A percentile compares a stretch with the other conserved stretches of the same genome.
phyloP scores from a whole-genome alignment of 2,113 vertebrate species.

The Oncorhynchus clarkii region DNA sequence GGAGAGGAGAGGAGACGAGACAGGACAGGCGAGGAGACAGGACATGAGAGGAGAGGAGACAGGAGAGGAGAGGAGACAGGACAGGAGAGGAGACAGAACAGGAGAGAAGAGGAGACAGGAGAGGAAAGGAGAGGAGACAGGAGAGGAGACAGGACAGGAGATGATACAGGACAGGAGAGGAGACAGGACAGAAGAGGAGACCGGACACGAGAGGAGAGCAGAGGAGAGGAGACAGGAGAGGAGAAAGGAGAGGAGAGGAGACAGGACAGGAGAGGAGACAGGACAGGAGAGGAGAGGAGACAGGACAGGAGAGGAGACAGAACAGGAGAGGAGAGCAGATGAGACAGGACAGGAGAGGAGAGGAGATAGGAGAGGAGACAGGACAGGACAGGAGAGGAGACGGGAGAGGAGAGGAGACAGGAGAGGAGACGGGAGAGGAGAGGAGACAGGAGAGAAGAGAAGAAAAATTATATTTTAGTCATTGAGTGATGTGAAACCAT shows the following conservation, averaged over 20 bases:
- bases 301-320: background rate
- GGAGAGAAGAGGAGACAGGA: no score
- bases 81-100: background rate
- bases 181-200: no score
- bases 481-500: background rate
- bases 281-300: no score
- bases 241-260: no score
- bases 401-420: background rate
- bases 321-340: background rate
- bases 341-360: no score
- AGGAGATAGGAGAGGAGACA: no score
- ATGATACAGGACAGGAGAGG: background rate
- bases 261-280: no score
- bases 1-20: background rate
- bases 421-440: no score
- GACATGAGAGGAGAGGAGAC: background rate
- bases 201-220: background rate
- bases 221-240: background rate
- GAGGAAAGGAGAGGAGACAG: background rate
- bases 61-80: no score
- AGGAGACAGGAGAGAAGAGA: no score
- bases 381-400: no score
- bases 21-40: background rate
- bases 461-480: background rate
- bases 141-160: no score